Conservation (phyloP, 1,140 invertebrate genomes). For the Drosophila parvula region DNA sequence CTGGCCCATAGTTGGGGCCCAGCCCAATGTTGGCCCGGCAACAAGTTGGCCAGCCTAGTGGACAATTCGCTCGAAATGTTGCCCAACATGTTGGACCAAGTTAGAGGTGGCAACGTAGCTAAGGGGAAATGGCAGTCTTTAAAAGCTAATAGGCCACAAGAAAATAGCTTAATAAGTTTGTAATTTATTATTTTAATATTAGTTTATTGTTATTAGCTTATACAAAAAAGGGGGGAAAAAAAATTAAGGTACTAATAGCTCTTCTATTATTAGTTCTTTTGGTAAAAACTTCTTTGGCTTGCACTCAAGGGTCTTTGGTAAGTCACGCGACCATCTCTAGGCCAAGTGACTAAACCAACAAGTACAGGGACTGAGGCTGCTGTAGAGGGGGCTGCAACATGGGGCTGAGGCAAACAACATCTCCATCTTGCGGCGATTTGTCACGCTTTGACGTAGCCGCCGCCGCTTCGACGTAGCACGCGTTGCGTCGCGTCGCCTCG, state of each 20-base stretch:
- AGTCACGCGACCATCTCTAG: constrained; percentile 18
- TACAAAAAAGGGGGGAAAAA: too few species aligned
- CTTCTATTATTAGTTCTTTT: neutral
- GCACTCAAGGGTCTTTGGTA: neutral
- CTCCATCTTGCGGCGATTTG: constrained; percentile 59
- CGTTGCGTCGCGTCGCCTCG: constrained; percentile 36
- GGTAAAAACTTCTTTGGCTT: neutral
- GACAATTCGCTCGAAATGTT: constrained; percentile 42
- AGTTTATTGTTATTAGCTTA: neutral
- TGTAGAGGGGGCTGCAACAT: neutral
- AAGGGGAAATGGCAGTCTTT: neutral
- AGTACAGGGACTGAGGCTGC: constrained; percentile 4
- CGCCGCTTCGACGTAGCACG: constrained; percentile 40
- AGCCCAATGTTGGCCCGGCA: constrained; percentile 24
- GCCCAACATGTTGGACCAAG: constrained; percentile 20
- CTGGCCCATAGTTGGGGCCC: neutral
- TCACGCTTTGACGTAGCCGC: constrained; percentile 69
- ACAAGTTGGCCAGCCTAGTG: constrained; percentile 37
- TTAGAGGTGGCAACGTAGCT: neutral
- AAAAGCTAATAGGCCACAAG: neutral
- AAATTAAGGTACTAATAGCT: too few species aligned
- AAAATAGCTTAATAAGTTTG: too few species aligned
- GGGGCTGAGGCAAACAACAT: constrained; percentile 13
- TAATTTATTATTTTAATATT: neutral
- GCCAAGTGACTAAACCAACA: constrained; percentile 31